A percentile compares a stretch with the other conserved stretches of the same genome.
Conservation (phyloP, 2,113 vertebrate genomes). For the Scomber japonicus region DNA sequence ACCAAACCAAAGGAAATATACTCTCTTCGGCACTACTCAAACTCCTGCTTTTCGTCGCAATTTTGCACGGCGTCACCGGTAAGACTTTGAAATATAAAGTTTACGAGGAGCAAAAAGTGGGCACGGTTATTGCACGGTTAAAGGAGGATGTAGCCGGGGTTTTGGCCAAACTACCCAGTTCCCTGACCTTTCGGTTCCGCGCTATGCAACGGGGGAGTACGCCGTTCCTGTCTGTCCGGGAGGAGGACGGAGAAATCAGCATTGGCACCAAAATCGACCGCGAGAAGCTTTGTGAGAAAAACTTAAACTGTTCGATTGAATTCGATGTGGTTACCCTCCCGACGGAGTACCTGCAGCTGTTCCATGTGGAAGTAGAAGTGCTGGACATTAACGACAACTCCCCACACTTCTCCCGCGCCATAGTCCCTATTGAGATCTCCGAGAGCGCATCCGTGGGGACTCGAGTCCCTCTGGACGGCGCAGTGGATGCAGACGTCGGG, state of each 20-base stretch:
- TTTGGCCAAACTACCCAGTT: constrained; percentile 88
- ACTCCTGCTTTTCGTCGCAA: constrained; percentile 76
- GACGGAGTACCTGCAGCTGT: constrained; percentile 95
- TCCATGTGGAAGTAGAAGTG: constrained; percentile 97
- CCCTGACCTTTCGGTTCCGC: constrained; percentile 91
- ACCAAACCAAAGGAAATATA: constrained; percentile 59
- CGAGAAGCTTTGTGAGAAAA: constrained; percentile 95
- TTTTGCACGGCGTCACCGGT: constrained; percentile 72
- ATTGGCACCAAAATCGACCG: constrained; percentile 94
- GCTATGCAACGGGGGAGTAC: constrained; percentile 93
- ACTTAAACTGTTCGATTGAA: constrained; percentile 96
- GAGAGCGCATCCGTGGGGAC: constrained; percentile 96
- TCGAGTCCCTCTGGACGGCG: constrained; percentile 93
- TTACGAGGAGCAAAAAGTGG: constrained; percentile 96
- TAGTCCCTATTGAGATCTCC: constrained; percentile 95
- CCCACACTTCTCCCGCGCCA: constrained; percentile 92
- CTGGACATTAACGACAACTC: constrained; percentile 98
- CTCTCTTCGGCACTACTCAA: constrained; percentile 68
- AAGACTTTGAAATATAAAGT: constrained; percentile 96
- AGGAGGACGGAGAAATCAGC: constrained; percentile 95
- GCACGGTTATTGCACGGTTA: constrained; percentile 91
- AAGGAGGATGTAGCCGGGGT: constrained; percentile 92
- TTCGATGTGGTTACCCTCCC: constrained; percentile 98
- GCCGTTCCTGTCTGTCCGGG: constrained; percentile 89
- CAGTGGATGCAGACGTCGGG: constrained; percentile 94